These are phyloP conservation scores for Sarcoramphus papa DNA, from an alignment of 2,797 vertebrate species.

Conservation along the genomic window DNA sequence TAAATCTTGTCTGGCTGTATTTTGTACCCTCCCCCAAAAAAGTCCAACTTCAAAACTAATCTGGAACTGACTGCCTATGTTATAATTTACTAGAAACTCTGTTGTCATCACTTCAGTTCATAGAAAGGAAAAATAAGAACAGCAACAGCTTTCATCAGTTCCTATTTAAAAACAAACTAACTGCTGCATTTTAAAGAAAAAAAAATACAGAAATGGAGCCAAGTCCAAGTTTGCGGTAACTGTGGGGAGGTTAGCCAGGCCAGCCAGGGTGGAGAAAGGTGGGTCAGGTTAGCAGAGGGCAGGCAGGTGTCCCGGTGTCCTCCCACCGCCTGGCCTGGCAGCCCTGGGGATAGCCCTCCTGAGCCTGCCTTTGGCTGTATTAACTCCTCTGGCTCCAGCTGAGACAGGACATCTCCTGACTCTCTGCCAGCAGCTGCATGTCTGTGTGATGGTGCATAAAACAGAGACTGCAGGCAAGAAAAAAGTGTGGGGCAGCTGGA, in stretches of 20 bases:
- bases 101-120: constrained; percentile 62
- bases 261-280: not conserved
- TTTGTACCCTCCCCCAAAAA: not conserved
- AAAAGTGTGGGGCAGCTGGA: not conserved
- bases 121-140: constrained; percentile 43
- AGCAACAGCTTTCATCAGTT: not conserved
- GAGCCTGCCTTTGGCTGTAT: not conserved
- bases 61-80: constrained; percentile 26
- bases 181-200: not conserved
- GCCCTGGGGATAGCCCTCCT: not conserved
- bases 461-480: not conserved
- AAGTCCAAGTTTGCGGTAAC: not conserved
- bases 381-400: not conserved
- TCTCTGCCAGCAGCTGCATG: not conserved
- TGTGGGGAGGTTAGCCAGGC: not conserved
- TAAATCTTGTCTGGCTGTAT: constrained; percentile 44
- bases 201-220: not conserved
- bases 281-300: not conserved
- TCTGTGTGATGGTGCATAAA: not conserved
- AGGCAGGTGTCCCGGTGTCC: not conserved
- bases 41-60: constrained; percentile 16
- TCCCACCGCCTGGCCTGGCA: not conserved
- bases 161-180: not conserved
- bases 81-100: constrained; percentile 59
- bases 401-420: not conserved